Conservation (phyloP, 2,797 vertebrate genomes). For the Hirundo rustica region DNA sequence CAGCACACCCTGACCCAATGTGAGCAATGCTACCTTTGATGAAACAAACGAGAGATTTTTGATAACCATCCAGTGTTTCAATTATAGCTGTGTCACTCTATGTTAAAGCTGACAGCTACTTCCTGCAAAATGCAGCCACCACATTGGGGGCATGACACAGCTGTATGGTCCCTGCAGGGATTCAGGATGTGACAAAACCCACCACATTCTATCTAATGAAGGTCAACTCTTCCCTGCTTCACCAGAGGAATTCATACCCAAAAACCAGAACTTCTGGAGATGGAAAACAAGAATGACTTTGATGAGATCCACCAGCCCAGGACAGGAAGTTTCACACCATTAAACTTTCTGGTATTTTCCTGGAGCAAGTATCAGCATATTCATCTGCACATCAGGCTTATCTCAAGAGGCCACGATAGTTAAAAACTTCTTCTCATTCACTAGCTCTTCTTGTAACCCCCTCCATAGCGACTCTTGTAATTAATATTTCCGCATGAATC, state of each 20-base stretch:
- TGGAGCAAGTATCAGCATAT: neutral
- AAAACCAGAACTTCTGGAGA: neutral
- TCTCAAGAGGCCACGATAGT: neutral
- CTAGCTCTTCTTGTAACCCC: neutral
- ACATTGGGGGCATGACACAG: fast-evolving
- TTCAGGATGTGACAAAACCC: neutral
- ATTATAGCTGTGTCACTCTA: neutral
- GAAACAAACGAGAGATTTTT: neutral
- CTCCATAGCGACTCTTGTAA: neutral
- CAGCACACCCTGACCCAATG: neutral
- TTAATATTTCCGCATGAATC: neutral
- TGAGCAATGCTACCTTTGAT: neutral
- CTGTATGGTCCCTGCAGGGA: neutral
- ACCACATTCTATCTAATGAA: neutral
- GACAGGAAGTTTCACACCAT: neutral
- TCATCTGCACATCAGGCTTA: neutral
- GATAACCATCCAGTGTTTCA: neutral
- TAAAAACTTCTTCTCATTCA: neutral
- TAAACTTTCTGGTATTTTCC: neutral
- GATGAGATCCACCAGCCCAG: neutral
- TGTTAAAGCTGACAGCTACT: neutral
- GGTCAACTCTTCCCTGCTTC: neutral
- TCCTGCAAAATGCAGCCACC: neutral
- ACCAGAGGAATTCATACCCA: neutral
- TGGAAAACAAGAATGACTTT: neutral